Base-by-base conservation (phyloP, 2,888 invertebrate species). In the Drosophila nigritarsus region DNA sequence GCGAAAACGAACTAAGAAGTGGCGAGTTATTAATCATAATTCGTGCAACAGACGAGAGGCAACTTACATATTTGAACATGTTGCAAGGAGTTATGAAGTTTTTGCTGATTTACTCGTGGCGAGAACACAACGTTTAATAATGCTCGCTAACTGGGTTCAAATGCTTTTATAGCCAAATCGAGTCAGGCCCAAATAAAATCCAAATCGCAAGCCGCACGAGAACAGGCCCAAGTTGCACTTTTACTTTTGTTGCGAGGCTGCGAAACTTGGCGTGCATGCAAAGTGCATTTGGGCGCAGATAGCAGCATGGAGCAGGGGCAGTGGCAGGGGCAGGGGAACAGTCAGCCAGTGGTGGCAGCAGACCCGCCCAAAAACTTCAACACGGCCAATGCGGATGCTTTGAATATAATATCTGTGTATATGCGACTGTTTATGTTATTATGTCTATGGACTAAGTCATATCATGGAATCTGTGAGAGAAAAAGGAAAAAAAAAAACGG, bases 61-160 rank as follows among this genome's bases (percentile, higher is more conserved):
- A 36, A 91, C 91, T 91, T 83, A 91, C 91, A 72, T 86, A 84
- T 91, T 90, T 90, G 78, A 91, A 89, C 91, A 91, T 91, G 68
- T 81, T 89, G 75, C 18, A 32, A 56, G 38, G 2, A 36, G 68
- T 50, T 65, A 59, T 48, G 2, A 18, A 18, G 34, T 18, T 48
- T 78, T 27, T 53, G 66, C 56, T 73, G 75, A 66, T 87, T 75
- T 65, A 77, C 71, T 65, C 87, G 61, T 45, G 56, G 75, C 79
- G 80, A 90, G 89, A 89, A 89, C 89, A 77, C 84, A 76, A 82
- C 73, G 81, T 73, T 84, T 84, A 88, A 87, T 90, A 87, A 84
- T 81, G 69, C 67, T 24, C 4, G 68, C 42, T 71, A 70, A 49
- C 71, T 71, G 56, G 73, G 67, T 70, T 56, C 87, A 68, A 80